Percentiles rank a stretch among this genome's conserved stretches.
Conservation (phyloP, 2,113 vertebrate species). For the Callithrix jacchus region DNA sequence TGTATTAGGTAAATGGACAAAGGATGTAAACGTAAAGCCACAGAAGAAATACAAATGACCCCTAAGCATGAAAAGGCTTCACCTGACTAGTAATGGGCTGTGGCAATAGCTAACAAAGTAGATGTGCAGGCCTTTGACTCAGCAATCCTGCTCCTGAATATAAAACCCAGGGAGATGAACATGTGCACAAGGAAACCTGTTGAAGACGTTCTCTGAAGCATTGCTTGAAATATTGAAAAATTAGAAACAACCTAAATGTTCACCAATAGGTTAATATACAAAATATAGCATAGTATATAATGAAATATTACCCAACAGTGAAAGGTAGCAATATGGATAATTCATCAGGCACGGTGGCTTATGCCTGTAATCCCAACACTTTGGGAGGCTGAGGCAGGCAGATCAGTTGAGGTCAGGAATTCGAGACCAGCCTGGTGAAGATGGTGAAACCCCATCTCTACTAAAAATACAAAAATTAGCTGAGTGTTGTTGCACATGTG, state of each 20-base stretch:
- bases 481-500: too few relatives aligned
- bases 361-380: too few relatives aligned
- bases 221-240: not conserved
- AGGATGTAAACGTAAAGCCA: not conserved
- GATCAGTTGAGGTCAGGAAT: too few relatives aligned
- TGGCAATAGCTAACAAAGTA: not conserved
- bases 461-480: too few relatives aligned
- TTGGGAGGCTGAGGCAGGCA: too few relatives aligned
- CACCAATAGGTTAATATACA: not conserved
- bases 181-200: not conserved
- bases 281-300: not conserved
- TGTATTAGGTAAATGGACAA: slow-evolving; percentile 12
- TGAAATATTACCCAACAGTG: not conserved
- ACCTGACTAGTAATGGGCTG: not conserved
- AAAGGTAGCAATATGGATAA: not conserved
- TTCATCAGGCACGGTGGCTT: not conserved
- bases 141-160: not conserved
- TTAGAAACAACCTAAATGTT: not conserved
- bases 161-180: not conserved
- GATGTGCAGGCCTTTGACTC: not conserved
- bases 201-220: not conserved
- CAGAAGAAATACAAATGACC: not conserved
- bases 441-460: too few relatives aligned
- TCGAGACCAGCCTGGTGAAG: too few relatives aligned
- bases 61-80: not conserved